phyloP scores from a whole-genome alignment of 2,113 vertebrate genomes.

The Nibea albiflora region DNA sequence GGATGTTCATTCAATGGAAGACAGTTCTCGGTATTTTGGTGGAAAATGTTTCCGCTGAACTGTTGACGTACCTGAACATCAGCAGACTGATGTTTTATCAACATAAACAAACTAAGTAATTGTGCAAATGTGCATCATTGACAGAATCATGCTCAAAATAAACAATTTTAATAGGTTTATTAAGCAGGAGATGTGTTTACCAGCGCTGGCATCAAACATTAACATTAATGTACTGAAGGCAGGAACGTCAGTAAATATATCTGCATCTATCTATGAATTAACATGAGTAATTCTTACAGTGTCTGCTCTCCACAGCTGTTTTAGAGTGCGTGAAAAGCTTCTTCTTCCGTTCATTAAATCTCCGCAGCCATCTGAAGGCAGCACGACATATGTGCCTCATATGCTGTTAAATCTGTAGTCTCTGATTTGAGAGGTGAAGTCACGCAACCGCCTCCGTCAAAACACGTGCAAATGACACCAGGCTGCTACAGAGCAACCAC shows the following conservation, averaged over 20 bases:
- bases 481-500: neutral
- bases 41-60: neutral
- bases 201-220: too few relatives aligned
- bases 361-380: neutral
- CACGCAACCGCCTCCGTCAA: neutral
- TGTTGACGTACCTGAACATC: too few relatives aligned
- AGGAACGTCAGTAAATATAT: neutral
- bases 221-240: neutral
- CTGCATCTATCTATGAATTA: neutral
- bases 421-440: neutral
- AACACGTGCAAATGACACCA: neutral
- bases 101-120: neutral
- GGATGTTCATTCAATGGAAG: too few relatives aligned
- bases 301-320: neutral
- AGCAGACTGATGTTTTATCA: neutral
- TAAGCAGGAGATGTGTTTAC: neutral
- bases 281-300: neutral
- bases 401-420: neutral
- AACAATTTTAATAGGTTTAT: neutral
- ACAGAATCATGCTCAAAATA: neutral
- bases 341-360: neutral
- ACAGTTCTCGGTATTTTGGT: too few relatives aligned
- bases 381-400: neutral
- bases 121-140: neutral
- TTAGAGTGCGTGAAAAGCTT: neutral